These are phyloP conservation scores for Scaptomyza reducta DNA, from an alignment of 2,888 invertebrate species.

Conservation along the genomic window DNA sequence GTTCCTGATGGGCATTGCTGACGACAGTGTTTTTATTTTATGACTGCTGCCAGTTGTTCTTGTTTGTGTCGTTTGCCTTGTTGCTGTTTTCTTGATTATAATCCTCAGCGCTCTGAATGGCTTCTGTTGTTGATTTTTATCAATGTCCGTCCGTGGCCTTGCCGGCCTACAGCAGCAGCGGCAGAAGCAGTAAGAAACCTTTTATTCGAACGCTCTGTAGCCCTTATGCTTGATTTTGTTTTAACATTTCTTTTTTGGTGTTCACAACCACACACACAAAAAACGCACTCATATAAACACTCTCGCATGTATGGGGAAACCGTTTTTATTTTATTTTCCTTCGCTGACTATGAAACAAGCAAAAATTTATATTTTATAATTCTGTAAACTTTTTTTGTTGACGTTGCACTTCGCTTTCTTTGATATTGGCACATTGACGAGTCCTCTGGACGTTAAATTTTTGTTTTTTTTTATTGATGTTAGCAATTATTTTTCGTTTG, in stretches of 20 bases:
- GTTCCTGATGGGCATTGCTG: constrained; percentile 39
- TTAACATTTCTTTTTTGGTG: constrained; percentile 3
- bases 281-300: constrained; percentile 21
- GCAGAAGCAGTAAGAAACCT: constrained; percentile 37
- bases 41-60: constrained; percentile 28
- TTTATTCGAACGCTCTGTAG: constrained; percentile 39
- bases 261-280: constrained; percentile 17
- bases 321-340: constrained; percentile 46
- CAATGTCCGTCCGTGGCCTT: constrained; percentile 22
- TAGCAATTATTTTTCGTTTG: constrained; percentile 10
- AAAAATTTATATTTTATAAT: constrained; percentile 4
- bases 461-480: too few species aligned
- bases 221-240: constrained; percentile 26
- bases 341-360: neutral
- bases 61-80: constrained; percentile 16
- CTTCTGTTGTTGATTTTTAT: constrained; percentile 36
- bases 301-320: constrained; percentile 37
- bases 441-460: neutral
- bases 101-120: constrained; percentile 45
- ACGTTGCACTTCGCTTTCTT: neutral
- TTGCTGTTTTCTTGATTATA: constrained; percentile 44
- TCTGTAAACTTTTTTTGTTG: constrained; percentile 1
- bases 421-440: neutral
- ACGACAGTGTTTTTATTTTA: constrained; percentile 42
- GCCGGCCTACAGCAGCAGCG: constrained; percentile 8